Conservation (phyloP, 2,797 vertebrate genomes). For the Anniella stebbinsi region DNA sequence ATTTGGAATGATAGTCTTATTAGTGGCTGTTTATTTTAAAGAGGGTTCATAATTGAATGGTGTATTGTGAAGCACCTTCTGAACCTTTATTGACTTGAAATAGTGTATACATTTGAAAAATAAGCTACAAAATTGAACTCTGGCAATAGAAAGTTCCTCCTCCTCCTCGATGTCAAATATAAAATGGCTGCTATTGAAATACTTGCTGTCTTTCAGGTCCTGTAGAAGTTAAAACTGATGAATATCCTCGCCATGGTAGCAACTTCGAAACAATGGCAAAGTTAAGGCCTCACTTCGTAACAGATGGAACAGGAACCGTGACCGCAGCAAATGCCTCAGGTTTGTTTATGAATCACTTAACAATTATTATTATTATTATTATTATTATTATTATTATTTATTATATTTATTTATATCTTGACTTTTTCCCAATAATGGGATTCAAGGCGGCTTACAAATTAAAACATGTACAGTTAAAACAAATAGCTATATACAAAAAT, state of each 20-base stretch:
- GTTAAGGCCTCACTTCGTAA: slow-evolving; percentile 91
- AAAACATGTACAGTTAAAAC: too few relatives aligned
- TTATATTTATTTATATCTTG: too few relatives aligned
- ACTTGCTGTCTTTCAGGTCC: slow-evolving; percentile 79
- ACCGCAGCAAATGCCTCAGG: slow-evolving; percentile 96
- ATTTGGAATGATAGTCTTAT: background rate
- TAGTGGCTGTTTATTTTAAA: background rate
- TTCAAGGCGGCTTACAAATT: too few relatives aligned
- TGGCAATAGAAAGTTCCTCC: background rate
- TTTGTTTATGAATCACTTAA: slow-evolving; percentile 57
- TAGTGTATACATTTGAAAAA: background rate
- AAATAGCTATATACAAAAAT: too few relatives aligned
- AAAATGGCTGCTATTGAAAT: background rate
- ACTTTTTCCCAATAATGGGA: too few relatives aligned
- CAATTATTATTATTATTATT: too few relatives aligned
- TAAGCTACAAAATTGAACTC: background rate
- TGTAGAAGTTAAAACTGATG: slow-evolving; percentile 89
- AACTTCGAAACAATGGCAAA: slow-evolving; percentile 86
- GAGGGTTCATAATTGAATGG: background rate
- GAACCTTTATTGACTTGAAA: background rate
- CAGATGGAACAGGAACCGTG: slow-evolving; percentile 90
- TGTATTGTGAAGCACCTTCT: background rate
- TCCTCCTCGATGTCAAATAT: background rate
- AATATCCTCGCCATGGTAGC: slow-evolving; percentile 93
- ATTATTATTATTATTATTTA: too few relatives aligned